Percentiles rank a stretch among this genome's conserved stretches.
These are phyloP conservation scores for Melolontha melolontha DNA, from an alignment of 2,888 invertebrate genomes.

Conservation along the genomic window DNA sequence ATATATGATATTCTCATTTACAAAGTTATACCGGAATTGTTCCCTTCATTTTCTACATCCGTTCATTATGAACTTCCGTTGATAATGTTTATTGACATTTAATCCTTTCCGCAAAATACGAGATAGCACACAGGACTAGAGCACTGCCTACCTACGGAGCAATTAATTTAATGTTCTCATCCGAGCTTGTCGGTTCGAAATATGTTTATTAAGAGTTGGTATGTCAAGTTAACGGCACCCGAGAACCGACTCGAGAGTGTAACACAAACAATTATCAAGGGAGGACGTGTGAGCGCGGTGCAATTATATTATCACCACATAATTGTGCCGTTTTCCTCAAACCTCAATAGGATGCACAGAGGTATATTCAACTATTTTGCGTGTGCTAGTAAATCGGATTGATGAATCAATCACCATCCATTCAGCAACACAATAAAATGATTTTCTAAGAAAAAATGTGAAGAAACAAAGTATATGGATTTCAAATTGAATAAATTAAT, in stretches of 20 bases:
- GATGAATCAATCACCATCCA: no score
- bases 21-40: no score
- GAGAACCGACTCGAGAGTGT: neutral
- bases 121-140: neutral
- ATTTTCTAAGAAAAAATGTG: no score
- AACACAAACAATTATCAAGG: slow-evolving; percentile 16
- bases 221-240: slow-evolving; percentile 14
- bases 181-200: neutral
- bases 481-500: no score
- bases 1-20: no score
- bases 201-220: slow-evolving; percentile 1
- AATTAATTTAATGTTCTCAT: neutral
- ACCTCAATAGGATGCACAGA: neutral
- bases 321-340: slow-evolving; percentile 17
- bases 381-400: no score
- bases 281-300: slow-evolving; percentile 11
- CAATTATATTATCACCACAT: slow-evolving; percentile 25
- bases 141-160: neutral
- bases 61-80: slow-evolving; percentile 1
- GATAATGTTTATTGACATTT: neutral
- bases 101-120: neutral
- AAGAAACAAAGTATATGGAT: no score
- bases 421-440: no score
- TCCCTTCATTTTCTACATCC: neutral
- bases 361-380: no score